A percentile compares a stretch with the other conserved stretches of the same genome.
Conservation (phyloP, 2,797 vertebrate genomes). For the Aplochiton taeniatus region DNA sequence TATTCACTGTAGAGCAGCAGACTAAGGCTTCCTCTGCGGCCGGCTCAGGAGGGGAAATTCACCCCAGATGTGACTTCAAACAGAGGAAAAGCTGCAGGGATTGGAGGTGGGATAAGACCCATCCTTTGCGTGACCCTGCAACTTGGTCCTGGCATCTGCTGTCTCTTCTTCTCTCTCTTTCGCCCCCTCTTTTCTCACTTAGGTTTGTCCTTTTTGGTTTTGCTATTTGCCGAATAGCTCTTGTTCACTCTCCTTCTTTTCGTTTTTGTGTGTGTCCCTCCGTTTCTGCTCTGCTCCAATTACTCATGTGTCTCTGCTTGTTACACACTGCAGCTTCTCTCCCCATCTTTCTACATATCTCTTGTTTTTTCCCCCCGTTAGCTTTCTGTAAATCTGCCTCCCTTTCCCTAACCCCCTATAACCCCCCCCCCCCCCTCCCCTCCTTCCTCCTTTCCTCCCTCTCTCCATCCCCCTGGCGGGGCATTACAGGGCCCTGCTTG, state of each 20-base stretch:
- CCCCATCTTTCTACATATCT: neutral
- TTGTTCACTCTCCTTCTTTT: conserved; percentile 31
- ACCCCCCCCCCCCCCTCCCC: conserved; percentile 1
- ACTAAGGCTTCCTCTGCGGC: conserved; percentile 71
- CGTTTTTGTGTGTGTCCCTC: conserved; percentile 28
- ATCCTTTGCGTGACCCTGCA: conserved; percentile 68
- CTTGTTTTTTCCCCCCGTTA: neutral
- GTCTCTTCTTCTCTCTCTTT: conserved; percentile 26
- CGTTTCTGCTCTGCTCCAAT: conserved; percentile 1
- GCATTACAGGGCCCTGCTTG: conserved; percentile 70
- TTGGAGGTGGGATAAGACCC: conserved; percentile 73
- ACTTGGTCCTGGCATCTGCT: conserved; percentile 68
- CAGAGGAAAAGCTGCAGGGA: conserved; percentile 69
- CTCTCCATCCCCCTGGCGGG: conserved; percentile 53
- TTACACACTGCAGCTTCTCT: neutral
- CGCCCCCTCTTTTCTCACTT: conserved; percentile 38
- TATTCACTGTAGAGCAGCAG: conserved; percentile 2
- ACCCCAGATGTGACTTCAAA: conserved; percentile 81
- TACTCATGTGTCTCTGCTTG: neutral
- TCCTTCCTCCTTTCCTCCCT: conserved; percentile 25
- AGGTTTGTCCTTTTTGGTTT: too few relatives aligned
- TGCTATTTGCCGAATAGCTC: neutral
- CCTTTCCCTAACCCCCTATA: neutral
- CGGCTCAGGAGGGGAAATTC: conserved; percentile 65
- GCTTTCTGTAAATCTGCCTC: neutral